phyloP scores from a whole-genome alignment of 2,888 invertebrate genomes.

The Eupithecia insigniata region DNA sequence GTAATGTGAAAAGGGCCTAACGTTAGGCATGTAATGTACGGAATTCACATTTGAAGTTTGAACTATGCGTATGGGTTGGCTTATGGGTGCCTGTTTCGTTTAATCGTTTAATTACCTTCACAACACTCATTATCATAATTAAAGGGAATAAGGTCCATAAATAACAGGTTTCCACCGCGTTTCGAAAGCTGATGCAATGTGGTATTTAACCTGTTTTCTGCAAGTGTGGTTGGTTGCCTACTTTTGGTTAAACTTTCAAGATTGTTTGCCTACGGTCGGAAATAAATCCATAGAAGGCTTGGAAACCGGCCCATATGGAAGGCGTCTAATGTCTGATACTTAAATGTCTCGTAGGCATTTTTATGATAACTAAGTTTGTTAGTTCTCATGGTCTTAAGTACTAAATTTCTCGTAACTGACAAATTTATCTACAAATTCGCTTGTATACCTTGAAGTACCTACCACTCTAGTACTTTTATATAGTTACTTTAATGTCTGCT shows the following conservation, averaged over 20 bases:
- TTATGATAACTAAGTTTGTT: not conserved
- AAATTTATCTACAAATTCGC: not conserved
- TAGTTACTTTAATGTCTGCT: not conserved
- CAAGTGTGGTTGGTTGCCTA: conserved; percentile 49
- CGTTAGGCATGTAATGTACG: not conserved
- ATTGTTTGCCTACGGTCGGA: conserved; percentile 42
- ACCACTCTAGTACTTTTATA: no score
- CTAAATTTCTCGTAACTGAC: not conserved
- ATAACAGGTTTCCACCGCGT: conserved; percentile 48
- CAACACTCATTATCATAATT: conserved; percentile 13
- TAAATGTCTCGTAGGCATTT: not conserved
- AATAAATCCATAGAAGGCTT: conserved; percentile 27
- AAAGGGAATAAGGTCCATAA: conserved; percentile 20
- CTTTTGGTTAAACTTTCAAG: conserved; percentile 43
- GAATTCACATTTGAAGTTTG: conserved; percentile 1
- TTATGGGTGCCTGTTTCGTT: not conserved
- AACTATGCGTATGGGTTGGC: not conserved
- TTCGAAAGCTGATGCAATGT: conserved; percentile 70
- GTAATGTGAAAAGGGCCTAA: no score
- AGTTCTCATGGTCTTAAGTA: conserved; percentile 4
- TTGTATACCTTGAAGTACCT: not conserved
- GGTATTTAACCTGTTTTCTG: conserved; percentile 63
- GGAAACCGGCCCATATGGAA: not conserved
- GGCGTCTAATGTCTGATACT: not conserved
- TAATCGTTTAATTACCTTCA: conserved; percentile 18